A percentile compares a stretch with the other conserved stretches of the same genome.
phyloP scores from a whole-genome alignment of 2,888 invertebrate species.

The Agonum fuliginosum region DNA sequence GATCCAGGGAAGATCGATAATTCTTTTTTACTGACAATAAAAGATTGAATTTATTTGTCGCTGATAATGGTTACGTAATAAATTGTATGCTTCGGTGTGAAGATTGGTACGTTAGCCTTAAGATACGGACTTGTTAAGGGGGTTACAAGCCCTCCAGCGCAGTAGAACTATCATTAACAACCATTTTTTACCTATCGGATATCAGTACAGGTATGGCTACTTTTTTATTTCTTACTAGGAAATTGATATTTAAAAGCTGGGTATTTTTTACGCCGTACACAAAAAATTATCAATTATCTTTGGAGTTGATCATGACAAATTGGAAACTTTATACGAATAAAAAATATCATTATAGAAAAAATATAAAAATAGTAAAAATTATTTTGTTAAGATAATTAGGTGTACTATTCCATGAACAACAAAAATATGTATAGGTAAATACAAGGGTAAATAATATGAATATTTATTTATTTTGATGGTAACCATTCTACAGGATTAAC shows the following conservation, averaged over 20 bases:
- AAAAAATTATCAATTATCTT: conserved; percentile 32
- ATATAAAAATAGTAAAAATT: neutral
- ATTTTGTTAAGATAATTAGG: no score
- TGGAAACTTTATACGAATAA: neutral
- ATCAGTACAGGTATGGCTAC: conserved; percentile 20
- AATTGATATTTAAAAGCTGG: conserved; percentile 37
- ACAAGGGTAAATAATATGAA: no score
- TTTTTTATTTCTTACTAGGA: conserved; percentile 28
- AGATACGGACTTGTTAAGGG: conserved; percentile 25
- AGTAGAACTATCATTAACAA: conserved; percentile 9
- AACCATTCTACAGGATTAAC: no score
- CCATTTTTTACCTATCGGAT: conserved; percentile 26
- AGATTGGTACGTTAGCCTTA: conserved; percentile 26
- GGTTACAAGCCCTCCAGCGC: conserved; percentile 1
- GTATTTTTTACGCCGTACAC: neutral
- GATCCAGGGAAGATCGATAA: conserved; percentile 38
- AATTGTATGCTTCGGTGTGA: neutral
- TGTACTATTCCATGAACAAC: no score
- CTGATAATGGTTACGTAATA: neutral
- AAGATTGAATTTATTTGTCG: conserved; percentile 25
- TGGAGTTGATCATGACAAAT: neutral
- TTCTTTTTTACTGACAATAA: conserved; percentile 34
- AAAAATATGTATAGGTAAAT: no score
- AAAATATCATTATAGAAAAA: neutral
- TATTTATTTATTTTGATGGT: no score